phyloP scores from a whole-genome alignment of 2,113 vertebrate species.

The Grammomys surdaster region DNA sequence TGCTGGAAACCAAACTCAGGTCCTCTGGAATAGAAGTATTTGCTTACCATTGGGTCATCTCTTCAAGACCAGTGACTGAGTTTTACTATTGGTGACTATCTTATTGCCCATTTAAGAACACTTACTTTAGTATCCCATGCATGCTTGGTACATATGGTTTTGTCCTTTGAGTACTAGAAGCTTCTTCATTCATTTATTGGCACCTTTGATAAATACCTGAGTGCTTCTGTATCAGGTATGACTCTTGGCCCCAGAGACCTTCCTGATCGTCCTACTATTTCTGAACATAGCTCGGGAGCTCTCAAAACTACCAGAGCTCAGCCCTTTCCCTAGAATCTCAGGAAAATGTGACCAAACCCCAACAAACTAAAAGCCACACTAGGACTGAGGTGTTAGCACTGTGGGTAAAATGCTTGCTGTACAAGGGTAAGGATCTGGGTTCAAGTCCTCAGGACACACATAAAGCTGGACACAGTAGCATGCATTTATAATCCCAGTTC shows the following conservation, averaged over 20 bases:
- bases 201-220: neutral
- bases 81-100: neutral
- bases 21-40: neutral
- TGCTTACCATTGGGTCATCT: neutral
- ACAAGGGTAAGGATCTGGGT: neutral
- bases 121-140: neutral
- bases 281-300: too few relatives aligned
- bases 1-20: neutral
- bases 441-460: neutral
- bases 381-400: neutral
- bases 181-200: neutral
- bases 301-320: neutral
- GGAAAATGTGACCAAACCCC: neutral
- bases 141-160: neutral
- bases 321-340: neutral
- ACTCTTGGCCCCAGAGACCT: neutral
- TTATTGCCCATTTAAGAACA: neutral
- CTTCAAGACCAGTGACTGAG: neutral
- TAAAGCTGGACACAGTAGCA: neutral
- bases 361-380: neutral
- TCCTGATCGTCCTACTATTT: neutral
- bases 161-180: neutral
- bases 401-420: neutral
- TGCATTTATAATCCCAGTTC: neutral
- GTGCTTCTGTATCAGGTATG: too few relatives aligned